A percentile compares a stretch with the other conserved stretches of the same genome.
Evolutionary conservation across 2,797 vertebrate genomes (phyloP).

Genomic region (Chelidonichthys spinosus): DNA sequence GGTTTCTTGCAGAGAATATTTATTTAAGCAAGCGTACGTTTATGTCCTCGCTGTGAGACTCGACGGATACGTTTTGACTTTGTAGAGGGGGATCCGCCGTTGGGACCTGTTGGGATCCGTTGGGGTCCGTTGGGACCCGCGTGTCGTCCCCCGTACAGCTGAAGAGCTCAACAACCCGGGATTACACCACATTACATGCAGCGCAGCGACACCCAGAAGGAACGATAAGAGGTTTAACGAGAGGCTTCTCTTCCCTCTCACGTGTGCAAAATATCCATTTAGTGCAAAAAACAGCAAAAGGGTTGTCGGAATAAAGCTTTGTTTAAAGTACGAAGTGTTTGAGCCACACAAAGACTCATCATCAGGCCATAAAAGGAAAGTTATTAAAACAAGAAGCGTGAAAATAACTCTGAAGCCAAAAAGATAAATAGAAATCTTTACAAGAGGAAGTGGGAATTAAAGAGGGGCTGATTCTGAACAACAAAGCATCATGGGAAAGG

Average conservation of each 20-base stretch:
- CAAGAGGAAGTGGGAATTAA: conserved; percentile 34
- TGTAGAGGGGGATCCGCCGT: conserved; percentile 27
- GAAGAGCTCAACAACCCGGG: conserved; percentile 56
- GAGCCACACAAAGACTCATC: conserved; percentile 41
- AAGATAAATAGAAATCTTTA: conserved; percentile 35
- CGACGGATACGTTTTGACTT: too few relatives aligned
- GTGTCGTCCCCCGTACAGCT: conserved; percentile 63
- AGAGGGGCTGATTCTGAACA: conserved; percentile 40
- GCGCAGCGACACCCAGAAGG: conserved; percentile 71
- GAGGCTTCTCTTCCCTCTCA: conserved; percentile 48
- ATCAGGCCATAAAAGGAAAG: conserved; percentile 38
- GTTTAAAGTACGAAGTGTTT: conserved; percentile 31
- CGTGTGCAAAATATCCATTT: conserved; percentile 37
- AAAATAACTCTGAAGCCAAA: conserved; percentile 25
- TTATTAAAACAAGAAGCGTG: conserved; percentile 37
- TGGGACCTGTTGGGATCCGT: conserved; percentile 32
- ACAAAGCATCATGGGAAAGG: conserved; percentile 32
- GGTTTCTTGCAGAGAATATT: not conserved
- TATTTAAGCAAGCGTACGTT: not conserved
- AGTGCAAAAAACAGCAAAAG: conserved; percentile 28
- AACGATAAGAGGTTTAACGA: conserved; percentile 70
- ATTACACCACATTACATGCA: conserved; percentile 68
- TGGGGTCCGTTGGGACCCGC: not conserved
- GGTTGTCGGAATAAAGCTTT: conserved; percentile 42
- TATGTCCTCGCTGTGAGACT: not conserved